Conservation (phyloP, 2,797 vertebrate genomes). For the Mormyrops boulengeri region DNA sequence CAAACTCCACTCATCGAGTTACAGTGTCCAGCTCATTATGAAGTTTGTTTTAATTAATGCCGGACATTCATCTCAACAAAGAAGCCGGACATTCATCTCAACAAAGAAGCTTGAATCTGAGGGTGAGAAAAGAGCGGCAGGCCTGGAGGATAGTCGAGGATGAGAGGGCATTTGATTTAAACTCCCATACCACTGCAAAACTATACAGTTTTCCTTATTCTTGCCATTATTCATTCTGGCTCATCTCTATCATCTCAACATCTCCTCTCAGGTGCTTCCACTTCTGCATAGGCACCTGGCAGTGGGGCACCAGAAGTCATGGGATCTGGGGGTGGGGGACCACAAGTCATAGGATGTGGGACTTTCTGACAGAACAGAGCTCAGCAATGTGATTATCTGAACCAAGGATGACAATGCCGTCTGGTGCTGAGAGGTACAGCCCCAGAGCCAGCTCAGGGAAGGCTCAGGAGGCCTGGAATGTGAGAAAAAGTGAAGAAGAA, state of each 20-base stretch:
- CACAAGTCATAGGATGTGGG: not conserved
- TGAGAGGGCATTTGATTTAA: not conserved
- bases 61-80: too few species aligned
- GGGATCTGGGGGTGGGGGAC: not conserved
- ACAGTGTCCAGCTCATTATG: not conserved
- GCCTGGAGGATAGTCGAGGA: not conserved
- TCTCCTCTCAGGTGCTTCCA: not conserved
- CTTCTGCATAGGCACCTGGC: not conserved
- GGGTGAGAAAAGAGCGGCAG: not conserved
- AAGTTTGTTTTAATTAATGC: not conserved
- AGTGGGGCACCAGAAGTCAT: not conserved
- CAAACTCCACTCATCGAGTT: not conserved
- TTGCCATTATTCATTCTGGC: not conserved
- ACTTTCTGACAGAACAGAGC: not conserved
- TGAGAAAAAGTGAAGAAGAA: not conserved
- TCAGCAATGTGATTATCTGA: not conserved
- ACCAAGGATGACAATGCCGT: not conserved
- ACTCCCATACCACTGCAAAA: not conserved
- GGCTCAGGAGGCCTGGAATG: slow-evolving; percentile 10
- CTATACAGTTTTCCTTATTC: not conserved
- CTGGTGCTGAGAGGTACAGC: not conserved
- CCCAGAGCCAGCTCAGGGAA: not conserved
- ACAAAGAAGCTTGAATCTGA: not conserved
- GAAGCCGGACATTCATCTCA: not conserved
- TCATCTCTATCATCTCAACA: not conserved